These are phyloP conservation scores for Rallus limicola DNA, from an alignment of 2,113 vertebrate species.

Conservation along the genomic window DNA sequence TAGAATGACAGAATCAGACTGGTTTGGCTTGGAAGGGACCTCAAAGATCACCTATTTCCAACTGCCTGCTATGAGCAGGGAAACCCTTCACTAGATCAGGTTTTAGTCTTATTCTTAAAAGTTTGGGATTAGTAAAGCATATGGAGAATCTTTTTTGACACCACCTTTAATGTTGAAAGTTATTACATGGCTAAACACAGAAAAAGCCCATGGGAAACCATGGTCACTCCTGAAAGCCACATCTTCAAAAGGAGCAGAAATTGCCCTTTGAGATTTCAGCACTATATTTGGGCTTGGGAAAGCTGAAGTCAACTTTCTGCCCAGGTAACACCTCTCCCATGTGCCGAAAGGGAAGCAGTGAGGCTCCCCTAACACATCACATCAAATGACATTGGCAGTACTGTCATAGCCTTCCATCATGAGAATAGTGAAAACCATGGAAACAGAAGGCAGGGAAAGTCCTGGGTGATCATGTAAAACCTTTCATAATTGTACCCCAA, in stretches of 20 bases:
- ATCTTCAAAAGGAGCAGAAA: not conserved
- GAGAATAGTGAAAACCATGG: fast-evolving
- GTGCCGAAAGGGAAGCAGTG: not conserved
- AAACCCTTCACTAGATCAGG: no score
- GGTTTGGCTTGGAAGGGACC: no score
- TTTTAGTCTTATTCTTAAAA: not conserved
- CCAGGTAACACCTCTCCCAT: not conserved
- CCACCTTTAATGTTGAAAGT: not conserved
- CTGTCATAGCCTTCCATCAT: fast-evolving
- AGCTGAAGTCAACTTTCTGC: not conserved
- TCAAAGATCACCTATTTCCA: no score
- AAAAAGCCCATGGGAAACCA: not conserved
- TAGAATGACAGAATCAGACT: no score
- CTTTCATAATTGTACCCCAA: not conserved
- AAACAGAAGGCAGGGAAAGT: not conserved
- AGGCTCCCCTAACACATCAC: not conserved
- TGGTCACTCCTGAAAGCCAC: not conserved
- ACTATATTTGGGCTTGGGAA: not conserved
- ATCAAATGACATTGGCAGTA: not conserved
- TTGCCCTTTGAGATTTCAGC: not conserved
- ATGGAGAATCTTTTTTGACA: not conserved
- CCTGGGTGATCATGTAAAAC: not conserved
- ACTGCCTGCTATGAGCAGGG: no score
- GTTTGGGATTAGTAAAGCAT: not conserved
- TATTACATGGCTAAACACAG: not conserved